Conservation (phyloP, 2,113 vertebrate genomes). For the Pachyramphus minor region DNA sequence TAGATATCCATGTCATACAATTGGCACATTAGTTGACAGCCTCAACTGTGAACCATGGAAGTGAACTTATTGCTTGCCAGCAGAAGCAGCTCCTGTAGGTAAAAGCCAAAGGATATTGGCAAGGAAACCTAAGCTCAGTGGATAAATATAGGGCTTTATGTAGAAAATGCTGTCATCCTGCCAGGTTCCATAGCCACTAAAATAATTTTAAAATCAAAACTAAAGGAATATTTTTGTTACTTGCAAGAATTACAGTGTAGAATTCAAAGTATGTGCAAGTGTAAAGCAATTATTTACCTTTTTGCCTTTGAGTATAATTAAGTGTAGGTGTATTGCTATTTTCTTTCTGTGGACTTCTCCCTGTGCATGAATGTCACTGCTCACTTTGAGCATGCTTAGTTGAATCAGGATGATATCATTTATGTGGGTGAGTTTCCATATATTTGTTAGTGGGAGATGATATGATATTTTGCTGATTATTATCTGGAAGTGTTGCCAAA, state of each 20-base stretch:
- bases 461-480: constrained; percentile 64
- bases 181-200: constrained; percentile 24
- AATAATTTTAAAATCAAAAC: not conserved
- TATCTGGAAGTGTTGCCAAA: constrained; percentile 48
- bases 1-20: constrained; percentile 13
- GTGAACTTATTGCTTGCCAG: constrained; percentile 34
- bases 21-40: constrained; percentile 57
- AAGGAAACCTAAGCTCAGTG: not conserved
- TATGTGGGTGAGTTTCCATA: constrained; percentile 53
- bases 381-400: constrained; percentile 26
- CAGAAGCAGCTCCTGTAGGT: constrained; percentile 44
- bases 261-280: not conserved
- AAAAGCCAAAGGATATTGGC: constrained; percentile 57
- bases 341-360: constrained; percentile 1
- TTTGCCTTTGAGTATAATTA: constrained; percentile 6
- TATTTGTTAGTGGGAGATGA: constrained; percentile 57
- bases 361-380: constrained; percentile 5
- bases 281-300: not conserved
- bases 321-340: constrained; percentile 37
- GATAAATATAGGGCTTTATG: constrained; percentile 58
- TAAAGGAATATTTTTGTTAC: not conserved
- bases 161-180: constrained; percentile 25
- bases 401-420: constrained; percentile 38
- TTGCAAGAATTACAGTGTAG: not conserved
- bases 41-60: constrained; percentile 50